These are phyloP conservation scores for Caerostris extrusa DNA, from an alignment of 1,140 invertebrate species.

Conservation along the genomic window DNA sequence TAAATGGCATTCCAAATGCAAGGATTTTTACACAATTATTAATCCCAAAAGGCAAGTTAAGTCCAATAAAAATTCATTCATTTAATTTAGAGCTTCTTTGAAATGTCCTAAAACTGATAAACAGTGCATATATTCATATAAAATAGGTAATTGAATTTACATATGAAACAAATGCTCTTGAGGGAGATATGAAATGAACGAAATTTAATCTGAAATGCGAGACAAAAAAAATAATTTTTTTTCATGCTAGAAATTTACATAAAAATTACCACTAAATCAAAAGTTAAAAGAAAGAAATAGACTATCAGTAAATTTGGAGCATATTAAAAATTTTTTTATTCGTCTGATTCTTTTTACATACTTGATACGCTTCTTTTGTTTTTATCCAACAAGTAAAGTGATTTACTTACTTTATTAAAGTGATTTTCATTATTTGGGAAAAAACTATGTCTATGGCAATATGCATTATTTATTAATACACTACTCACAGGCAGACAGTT, in stretches of 20 bases:
- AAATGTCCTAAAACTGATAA: not conserved
- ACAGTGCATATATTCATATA: conserved; percentile 4
- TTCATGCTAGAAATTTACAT: not conserved
- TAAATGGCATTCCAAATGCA: not conserved
- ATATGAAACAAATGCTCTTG: conserved; percentile 14
- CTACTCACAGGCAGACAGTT: too few relatives aligned
- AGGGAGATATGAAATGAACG: not conserved
- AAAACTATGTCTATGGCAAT: too few relatives aligned
- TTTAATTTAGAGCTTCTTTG: not conserved
- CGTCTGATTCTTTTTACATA: too few relatives aligned
- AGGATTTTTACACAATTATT: not conserved
- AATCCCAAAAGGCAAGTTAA: not conserved
- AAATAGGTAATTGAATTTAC: conserved; percentile 42
- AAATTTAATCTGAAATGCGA: not conserved
- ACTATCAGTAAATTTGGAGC: not conserved
- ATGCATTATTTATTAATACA: too few relatives aligned
- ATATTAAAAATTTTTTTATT: too few relatives aligned
- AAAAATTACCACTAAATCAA: not conserved
- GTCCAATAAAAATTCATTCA: not conserved
- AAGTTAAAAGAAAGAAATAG: not conserved
- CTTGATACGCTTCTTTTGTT: too few relatives aligned
- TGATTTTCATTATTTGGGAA: too few relatives aligned
- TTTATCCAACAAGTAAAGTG: too few relatives aligned
- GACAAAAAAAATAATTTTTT: not conserved
- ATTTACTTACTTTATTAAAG: too few relatives aligned